A percentile compares a stretch with the other conserved stretches of the same genome.
These are phyloP conservation scores for Machaerirhynchus nigripectus DNA, from an alignment of 2,113 vertebrate genomes.

Conservation along the genomic window DNA sequence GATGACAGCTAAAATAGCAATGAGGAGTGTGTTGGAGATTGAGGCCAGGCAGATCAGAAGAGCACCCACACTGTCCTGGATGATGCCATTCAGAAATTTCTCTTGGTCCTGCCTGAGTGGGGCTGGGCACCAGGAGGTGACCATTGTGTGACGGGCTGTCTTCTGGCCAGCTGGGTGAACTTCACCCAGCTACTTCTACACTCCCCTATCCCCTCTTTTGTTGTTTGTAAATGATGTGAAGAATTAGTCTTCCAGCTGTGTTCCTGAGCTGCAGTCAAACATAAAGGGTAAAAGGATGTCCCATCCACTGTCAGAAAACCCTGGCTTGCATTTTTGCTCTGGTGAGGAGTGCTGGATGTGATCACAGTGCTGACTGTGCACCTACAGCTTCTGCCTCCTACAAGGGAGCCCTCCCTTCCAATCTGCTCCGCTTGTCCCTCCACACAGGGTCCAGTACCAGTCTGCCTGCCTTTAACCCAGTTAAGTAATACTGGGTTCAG, in stretches of 20 bases:
- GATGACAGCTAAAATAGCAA: neutral
- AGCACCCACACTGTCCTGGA: neutral
- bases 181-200: neutral
- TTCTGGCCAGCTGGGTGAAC: neutral
- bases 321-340: neutral
- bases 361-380: neutral
- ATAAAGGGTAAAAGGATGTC: neutral
- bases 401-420: accelerated
- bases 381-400: neutral
- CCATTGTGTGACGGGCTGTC: neutral
- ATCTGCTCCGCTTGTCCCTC: neutral
- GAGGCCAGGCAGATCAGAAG: neutral
- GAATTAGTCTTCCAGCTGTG: neutral
- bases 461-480: neutral
- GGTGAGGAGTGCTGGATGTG: neutral
- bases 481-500: neutral
- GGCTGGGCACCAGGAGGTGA: neutral
- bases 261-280: neutral
- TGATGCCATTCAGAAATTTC: neutral
- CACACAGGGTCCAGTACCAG: neutral
- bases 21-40: too few relatives aligned
- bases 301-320: neutral
- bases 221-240: neutral
- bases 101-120: neutral
- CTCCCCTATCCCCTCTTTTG: too few relatives aligned